These are phyloP conservation scores for Leucoptera coffeella DNA, from an alignment of 2,888 invertebrate species.

Conservation along the genomic window DNA sequence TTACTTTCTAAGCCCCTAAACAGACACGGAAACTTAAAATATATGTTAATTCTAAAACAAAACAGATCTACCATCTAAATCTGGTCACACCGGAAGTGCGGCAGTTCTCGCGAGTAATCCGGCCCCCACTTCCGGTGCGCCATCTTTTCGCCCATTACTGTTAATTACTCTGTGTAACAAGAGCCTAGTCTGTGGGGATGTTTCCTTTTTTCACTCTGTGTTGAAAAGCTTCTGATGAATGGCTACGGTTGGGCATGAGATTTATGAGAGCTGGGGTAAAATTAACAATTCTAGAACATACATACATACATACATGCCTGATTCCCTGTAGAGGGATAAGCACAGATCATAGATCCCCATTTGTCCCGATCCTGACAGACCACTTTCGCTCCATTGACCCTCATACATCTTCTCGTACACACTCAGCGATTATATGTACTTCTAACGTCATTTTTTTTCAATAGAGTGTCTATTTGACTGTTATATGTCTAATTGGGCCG, in stretches of 20 bases:
- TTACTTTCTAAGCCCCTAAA: too few relatives aligned
- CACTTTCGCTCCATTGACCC: background rate
- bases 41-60: too few relatives aligned
- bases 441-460: background rate
- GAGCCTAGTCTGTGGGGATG: conserved; percentile 8
- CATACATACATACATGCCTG: background rate
- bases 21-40: too few relatives aligned
- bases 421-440: background rate
- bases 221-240: background rate
- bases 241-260: background rate
- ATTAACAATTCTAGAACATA: background rate
- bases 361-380: background rate
- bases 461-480: background rate
- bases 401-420: background rate
- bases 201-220: background rate
- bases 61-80: too few relatives aligned
- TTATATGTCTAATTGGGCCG: background rate
- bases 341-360: background rate
- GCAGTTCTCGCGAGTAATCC: conserved; percentile 7
- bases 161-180: conserved; percentile 26
- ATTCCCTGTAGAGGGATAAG: background rate
- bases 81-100: conserved; percentile 7
- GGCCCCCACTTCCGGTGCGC: conserved; percentile 17
- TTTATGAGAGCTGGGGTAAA: background rate
- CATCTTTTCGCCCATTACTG: conserved; percentile 36